phyloP scores from a whole-genome alignment of 1,140 invertebrate species.

The Drosophila ogumai region DNA sequence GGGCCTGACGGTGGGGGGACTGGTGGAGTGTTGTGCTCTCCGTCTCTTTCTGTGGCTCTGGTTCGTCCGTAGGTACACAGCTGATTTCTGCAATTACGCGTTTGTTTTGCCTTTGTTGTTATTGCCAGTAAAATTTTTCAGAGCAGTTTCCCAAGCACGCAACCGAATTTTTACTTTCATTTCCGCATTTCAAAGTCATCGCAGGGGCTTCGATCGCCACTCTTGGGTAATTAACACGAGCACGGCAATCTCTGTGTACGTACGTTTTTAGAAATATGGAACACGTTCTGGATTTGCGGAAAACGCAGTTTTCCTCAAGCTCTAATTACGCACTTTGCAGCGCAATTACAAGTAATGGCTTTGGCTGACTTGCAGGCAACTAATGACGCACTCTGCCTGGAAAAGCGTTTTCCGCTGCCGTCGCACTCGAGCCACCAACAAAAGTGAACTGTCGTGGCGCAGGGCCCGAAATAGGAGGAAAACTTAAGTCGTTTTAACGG shows the following conservation, averaged over 20 bases:
- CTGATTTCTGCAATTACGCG: conserved; percentile 84
- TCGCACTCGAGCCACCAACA: conserved; percentile 66
- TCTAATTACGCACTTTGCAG: conserved; percentile 62
- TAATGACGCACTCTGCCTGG: conserved; percentile 57
- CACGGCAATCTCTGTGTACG: conserved; percentile 16
- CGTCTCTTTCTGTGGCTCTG: conserved; percentile 39
- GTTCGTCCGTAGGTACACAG: conserved; percentile 80
- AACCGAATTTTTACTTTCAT: conserved; percentile 73
- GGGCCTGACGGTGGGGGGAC: conserved; percentile 39
- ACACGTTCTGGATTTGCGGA: conserved; percentile 24
- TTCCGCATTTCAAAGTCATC: conserved; percentile 67
- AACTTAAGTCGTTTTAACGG: conserved; percentile 42
- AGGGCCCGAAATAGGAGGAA: conserved; percentile 51
- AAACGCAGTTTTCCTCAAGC: conserved; percentile 38
- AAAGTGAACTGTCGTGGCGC: conserved; percentile 51
- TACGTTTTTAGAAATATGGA: conserved; percentile 29
- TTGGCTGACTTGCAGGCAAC: conserved; percentile 56
- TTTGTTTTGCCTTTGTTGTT: conserved; percentile 80
- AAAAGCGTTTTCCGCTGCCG: conserved; percentile 53
- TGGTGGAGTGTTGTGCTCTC: conserved; percentile 52
- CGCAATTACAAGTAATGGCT: conserved; percentile 53
- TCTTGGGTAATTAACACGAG: conserved; percentile 12
- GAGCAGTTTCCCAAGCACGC: conserved; percentile 63
- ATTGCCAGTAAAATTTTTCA: conserved; percentile 61
- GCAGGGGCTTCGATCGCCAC: conserved; percentile 20